Base-by-base conservation (phyloP, 2,797 vertebrate species). In the Protonibea diacanthus region DNA sequence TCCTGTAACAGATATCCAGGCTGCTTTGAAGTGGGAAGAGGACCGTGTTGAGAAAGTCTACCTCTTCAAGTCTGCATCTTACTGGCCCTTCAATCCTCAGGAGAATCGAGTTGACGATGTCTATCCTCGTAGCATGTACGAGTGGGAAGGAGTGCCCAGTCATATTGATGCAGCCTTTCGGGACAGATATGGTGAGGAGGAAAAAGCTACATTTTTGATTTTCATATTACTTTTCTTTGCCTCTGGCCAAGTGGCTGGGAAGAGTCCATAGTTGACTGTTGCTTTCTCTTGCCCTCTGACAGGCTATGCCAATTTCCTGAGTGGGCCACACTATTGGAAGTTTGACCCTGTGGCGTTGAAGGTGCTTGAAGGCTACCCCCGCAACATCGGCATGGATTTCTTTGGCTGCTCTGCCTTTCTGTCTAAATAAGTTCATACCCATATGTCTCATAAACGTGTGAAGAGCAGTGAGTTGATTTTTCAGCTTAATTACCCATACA, bases 241-340 rank as follows among this genome's bases (percentile, higher is more conserved):
- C 38, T 42, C 23, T 25, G 17, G 53, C 4, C 0, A 9, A 5
- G 9, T 68, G 33, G 29, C 15, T 60, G 0, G 0, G 23, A 38
- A 55, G 20, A 14, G 6, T 25, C 15, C 29, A 44, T 12, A n/a
- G 18, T 17, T 80, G 64, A 78, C 53, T 15, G 20, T 60, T 48
- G 23, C 20, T 3, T 44, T 67, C 12, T 74, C 23, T 85, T 5
- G 0, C 18, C 12, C 49, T 83, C 63, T 80, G 15, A 84, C 75
- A 92, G 91, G 90, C 38, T 91, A 85, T 4, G 80, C 75, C 17
- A 88, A 88, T 44, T 91, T 91, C 89, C 91, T 97, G 71, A 95
- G 92, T 0, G 96, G 96, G 17, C 89, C 8, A 64, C 87, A 95
- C 52, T 97, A 97, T 80, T 97, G 96, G 97, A 97, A 96, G 91